These are phyloP conservation scores for Doryteuthis pealeii DNA, from an alignment of 1,140 invertebrate genomes.

Conservation along the genomic window DNA sequence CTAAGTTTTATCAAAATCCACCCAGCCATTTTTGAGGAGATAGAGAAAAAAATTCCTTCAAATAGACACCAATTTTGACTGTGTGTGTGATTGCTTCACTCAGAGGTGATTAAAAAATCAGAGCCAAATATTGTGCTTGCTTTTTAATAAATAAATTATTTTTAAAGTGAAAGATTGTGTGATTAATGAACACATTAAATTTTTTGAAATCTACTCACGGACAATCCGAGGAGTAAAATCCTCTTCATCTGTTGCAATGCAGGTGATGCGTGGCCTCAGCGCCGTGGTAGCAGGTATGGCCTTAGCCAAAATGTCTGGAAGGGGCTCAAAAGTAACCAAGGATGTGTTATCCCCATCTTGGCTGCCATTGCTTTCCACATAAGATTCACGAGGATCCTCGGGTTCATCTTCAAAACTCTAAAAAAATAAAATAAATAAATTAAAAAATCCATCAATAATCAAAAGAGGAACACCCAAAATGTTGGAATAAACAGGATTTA, in stretches of 20 bases:
- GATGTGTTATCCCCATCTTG: conserved; percentile 10
- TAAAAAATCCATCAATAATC: background rate
- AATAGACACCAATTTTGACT: too few relatives aligned
- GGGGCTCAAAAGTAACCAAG: conserved; percentile 45
- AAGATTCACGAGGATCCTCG: background rate
- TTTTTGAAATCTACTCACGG: background rate
- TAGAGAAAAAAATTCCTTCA: too few relatives aligned
- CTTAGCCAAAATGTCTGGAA: conserved; percentile 49
- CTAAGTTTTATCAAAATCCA: too few relatives aligned
- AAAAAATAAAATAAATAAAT: background rate
- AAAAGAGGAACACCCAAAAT: too few relatives aligned
- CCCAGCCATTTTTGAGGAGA: too few relatives aligned
- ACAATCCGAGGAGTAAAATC: background rate
- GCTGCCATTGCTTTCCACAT: background rate
- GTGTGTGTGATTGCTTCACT: too few relatives aligned
- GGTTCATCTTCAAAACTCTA: conserved; percentile 6
- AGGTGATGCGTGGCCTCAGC: conserved; percentile 42
- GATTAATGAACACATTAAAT: too few relatives aligned
- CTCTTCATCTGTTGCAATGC: background rate
- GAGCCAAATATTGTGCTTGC: too few relatives aligned
- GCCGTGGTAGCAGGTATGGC: conserved; percentile 30
- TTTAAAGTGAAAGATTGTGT: too few relatives aligned
- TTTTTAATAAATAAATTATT: too few relatives aligned
- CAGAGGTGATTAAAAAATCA: too few relatives aligned
- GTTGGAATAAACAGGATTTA: too few relatives aligned